These are phyloP conservation scores for Alcis repandata DNA, from an alignment of 2,888 invertebrate genomes.

Conservation along the genomic window DNA sequence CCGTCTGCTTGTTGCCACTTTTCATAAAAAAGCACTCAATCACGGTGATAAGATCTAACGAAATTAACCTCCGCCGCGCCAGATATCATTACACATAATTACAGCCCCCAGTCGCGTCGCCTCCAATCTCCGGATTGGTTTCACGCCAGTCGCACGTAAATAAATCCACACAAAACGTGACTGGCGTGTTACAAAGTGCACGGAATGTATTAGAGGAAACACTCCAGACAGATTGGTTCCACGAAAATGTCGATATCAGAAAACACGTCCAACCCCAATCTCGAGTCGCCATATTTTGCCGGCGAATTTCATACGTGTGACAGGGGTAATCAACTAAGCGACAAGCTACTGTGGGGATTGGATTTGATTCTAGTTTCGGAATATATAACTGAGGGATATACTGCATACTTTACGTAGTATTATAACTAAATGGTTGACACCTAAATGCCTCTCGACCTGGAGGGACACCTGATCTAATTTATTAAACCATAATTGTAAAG, in stretches of 20 bases:
- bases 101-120: not conserved
- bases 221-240: slow-evolving; percentile 32
- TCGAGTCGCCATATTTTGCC: slow-evolving; percentile 15
- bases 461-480: too few species aligned
- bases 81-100: slow-evolving; percentile 1
- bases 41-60: not conserved
- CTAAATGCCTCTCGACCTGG: too few species aligned
- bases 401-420: too few species aligned
- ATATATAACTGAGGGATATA: too few species aligned
- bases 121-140: slow-evolving; percentile 23
- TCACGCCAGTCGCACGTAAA: slow-evolving; percentile 14
- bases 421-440: too few species aligned
- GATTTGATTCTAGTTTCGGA: too few species aligned
- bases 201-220: slow-evolving; percentile 28
- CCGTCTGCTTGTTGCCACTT: too few species aligned
- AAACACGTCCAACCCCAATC: slow-evolving; percentile 21
- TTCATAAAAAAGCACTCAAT: too few species aligned
- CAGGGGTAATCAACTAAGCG: slow-evolving; percentile 15
- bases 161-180: slow-evolving; percentile 26
- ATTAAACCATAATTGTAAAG: too few species aligned
- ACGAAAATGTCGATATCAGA: slow-evolving; percentile 26
- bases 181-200: slow-evolving; percentile 16
- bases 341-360: not conserved
- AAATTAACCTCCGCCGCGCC: not conserved
- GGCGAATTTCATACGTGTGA: slow-evolving; percentile 17